phyloP scores from a whole-genome alignment of 1,140 invertebrate species.

The Bombus terrestris region DNA sequence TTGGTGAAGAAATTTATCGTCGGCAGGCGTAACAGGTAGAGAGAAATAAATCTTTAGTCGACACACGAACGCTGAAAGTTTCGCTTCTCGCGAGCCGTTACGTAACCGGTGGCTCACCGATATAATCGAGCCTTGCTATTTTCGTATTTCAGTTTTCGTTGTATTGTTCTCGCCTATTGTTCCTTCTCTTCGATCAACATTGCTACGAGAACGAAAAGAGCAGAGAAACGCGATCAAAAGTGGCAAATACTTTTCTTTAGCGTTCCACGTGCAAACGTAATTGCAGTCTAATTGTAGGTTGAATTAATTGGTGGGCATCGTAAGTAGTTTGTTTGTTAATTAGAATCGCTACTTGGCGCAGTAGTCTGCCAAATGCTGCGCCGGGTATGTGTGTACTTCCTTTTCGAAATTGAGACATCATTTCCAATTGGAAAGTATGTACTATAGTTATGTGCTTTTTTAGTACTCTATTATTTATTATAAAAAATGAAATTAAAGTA shows the following conservation, averaged over 20 bases:
- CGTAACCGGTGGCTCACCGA: not conserved
- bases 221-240: not conserved
- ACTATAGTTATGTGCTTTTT: not conserved
- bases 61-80: not conserved
- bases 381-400: too few species aligned
- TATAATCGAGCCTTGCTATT: not conserved
- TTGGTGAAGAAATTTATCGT: not conserved
- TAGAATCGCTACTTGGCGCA: too few species aligned
- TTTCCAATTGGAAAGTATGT: not conserved
- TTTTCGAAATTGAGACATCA: not conserved
- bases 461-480: not conserved
- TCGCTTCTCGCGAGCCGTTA: not conserved
- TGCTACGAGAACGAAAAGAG: not conserved
- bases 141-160: not conserved
- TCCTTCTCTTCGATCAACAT: too few species aligned
- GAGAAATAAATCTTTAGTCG: not conserved
- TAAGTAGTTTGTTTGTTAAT: not conserved
- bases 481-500: not conserved
- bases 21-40: not conserved
- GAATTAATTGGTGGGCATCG: not conserved
- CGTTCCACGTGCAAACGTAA: not conserved
- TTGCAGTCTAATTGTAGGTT: not conserved
- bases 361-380: not conserved
- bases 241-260: not conserved
- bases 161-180: not conserved